Conservation (phyloP, 2,888 invertebrate genomes). For the Drosophila kokeensis region DNA sequence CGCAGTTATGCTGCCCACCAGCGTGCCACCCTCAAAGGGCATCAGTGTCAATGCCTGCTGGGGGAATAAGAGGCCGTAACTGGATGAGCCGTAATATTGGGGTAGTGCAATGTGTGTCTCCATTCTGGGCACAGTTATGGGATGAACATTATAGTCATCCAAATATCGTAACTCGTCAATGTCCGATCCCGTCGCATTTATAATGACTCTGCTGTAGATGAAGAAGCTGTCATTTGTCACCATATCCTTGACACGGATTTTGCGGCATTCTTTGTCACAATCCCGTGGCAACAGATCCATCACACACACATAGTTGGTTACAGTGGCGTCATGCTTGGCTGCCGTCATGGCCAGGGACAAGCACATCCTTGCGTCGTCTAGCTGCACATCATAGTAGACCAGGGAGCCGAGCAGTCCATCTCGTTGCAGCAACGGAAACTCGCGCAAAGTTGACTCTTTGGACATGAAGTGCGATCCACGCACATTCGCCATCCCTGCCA, state of each 20-base stretch:
- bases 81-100: constrained; percentile 97
- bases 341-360: constrained; percentile 97
- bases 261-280: constrained; percentile 82
- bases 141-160: constrained; percentile 94
- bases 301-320: constrained; percentile 96
- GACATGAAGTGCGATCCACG: constrained; percentile 97
- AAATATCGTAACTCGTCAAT: constrained; percentile 96
- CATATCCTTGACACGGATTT: constrained; percentile 90
- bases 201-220: constrained; percentile 94
- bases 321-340: constrained; percentile 96
- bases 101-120: constrained; percentile 87
- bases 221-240: constrained; percentile 92
- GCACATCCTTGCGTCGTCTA: constrained; percentile 99
- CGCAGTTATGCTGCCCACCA: constrained; percentile 97
- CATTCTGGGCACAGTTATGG: constrained; percentile 89
- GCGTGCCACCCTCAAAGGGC: constrained; percentile 97
- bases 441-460: constrained; percentile 95
- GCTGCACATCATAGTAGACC: constrained; percentile 99
- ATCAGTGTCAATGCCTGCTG: constrained; percentile 98
- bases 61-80: constrained; percentile 98
- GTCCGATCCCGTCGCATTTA: constrained; percentile 99
- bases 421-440: constrained; percentile 98
- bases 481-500: constrained; percentile 96
- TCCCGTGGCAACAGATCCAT: constrained; percentile 88
- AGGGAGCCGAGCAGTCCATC: constrained; percentile 97